Evolutionary conservation across 2,113 vertebrate genomes (phyloP).

Genomic region (Mungos mungo): DNA sequence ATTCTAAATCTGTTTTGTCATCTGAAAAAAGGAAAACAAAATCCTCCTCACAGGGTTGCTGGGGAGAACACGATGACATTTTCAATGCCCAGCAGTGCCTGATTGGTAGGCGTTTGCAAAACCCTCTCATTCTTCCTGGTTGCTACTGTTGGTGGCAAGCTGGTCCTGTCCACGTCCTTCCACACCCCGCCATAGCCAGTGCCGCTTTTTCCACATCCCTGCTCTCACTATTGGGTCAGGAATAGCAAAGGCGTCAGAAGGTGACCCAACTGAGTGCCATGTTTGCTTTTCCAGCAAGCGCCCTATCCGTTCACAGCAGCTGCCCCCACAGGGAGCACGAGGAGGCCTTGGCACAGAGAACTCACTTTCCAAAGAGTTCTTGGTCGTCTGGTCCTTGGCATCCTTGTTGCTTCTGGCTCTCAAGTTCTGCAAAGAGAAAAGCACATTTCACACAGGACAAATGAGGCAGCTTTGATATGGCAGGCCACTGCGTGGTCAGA

Average conservation of each 20-base stretch:
- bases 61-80: fast-evolving
- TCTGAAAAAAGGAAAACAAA: neutral
- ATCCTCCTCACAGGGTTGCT: neutral
- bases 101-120: neutral
- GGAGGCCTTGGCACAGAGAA: neutral
- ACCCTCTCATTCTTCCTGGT: neutral
- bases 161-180: neutral
- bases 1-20: neutral
- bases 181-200: fast-evolving
- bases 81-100: fast-evolving
- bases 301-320: neutral
- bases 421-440: constrained; percentile 90
- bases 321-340: fast-evolving
- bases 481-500: neutral
- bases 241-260: neutral
- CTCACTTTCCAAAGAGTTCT: constrained; percentile 97
- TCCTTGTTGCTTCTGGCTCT: constrained; percentile 95
- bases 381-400: constrained; percentile 92
- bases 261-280: fast-evolving
- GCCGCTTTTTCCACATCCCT: fast-evolving
- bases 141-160: fast-evolving
- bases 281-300: neutral
- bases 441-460: fast-evolving
- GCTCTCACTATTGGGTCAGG: neutral
- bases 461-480: neutral